These are phyloP conservation scores for Epirrita christyi DNA, from an alignment of 2,888 invertebrate species.

Conservation along the genomic window DNA sequence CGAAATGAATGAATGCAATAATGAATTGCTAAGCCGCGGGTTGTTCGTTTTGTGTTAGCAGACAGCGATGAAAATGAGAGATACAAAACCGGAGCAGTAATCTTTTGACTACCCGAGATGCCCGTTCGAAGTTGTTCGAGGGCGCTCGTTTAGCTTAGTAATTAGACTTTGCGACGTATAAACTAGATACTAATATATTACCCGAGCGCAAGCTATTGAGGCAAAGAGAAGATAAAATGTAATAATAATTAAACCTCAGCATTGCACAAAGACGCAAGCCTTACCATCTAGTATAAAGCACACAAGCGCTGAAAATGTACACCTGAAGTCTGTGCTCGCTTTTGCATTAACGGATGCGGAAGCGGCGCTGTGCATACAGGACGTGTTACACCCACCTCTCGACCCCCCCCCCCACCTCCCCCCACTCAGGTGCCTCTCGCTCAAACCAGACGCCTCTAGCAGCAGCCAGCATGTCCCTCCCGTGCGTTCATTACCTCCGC, in stretches of 20 bases:
- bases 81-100: constrained; percentile 43
- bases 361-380: constrained; percentile 83
- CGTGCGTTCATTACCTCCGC: constrained; percentile 83
- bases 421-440: constrained; percentile 63
- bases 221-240: constrained; percentile 71
- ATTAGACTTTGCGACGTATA: constrained; percentile 48
- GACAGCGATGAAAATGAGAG: constrained; percentile 55
- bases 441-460: constrained; percentile 73
- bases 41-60: constrained; percentile 66
- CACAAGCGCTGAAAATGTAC: constrained; percentile 83
- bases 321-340: constrained; percentile 83
- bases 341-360: constrained; percentile 85
- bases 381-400: constrained; percentile 69
- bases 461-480: constrained; percentile 75
- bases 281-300: constrained; percentile 79
- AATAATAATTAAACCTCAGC: constrained; percentile 78
- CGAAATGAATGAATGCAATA: constrained; percentile 81
- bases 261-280: constrained; percentile 80
- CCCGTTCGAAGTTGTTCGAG: constrained; percentile 37
- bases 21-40: constrained; percentile 78
- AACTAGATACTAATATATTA: constrained; percentile 46
- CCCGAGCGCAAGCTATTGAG: constrained; percentile 51
- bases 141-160: constrained; percentile 40
- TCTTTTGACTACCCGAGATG: constrained; percentile 33
- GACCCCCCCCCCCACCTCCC: constrained; percentile 43